Base-by-base conservation (phyloP, 1,140 invertebrate genomes). In the Ceratina japonica region DNA sequence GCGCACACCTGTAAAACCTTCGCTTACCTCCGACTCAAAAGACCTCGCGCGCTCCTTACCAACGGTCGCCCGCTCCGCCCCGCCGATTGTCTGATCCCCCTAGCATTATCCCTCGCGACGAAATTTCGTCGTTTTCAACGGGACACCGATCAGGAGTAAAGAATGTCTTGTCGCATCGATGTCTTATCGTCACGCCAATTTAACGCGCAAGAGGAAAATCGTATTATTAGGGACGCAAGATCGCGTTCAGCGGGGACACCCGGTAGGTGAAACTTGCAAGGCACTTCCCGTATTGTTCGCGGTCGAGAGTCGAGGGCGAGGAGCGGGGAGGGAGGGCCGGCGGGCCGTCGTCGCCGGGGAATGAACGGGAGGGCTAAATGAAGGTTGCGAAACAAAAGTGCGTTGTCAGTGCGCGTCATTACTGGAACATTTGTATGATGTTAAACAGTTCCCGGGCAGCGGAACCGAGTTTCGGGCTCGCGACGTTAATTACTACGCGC, bases 1-100 rank as follows among this genome's bases (percentile, higher is more conserved):
- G 69, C 82, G 83, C 78, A 73, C 83, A 85, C 79, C 83, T 75
- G 72, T 77, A 52, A 44, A 83, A 69, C 81, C 59, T 56, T 62
- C 59, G 79, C 70, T 80, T 76, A 84, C 83, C 82, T 77, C 63
- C 83, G 61, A 84, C 81, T 84, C 82, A 84, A 85, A 84, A 84
- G 82, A 81, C 64, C 87, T 86, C 85, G 84, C 71, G 77, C 72
- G 84, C 71, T 81, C 72, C 71, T 37, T 75, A n/a, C 68, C 56
- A 56, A 59, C 66, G 52, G 59, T 71, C 56, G 24, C 61, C 16
- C 18, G 0, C 51, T 13, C 15, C 10, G 0, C 13, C 49, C 2
- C 16, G 0, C 71, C 74, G 64, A 27, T 52, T 12, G 65, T 52
- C 27, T 49, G 65, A 18, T 16, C 15, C 62, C 24, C 81, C 64